Evolutionary conservation across 2,888 invertebrate species (phyloP), one percentile per base, ranked within the genome.

Genomic region (Nomada fucata): DNA sequence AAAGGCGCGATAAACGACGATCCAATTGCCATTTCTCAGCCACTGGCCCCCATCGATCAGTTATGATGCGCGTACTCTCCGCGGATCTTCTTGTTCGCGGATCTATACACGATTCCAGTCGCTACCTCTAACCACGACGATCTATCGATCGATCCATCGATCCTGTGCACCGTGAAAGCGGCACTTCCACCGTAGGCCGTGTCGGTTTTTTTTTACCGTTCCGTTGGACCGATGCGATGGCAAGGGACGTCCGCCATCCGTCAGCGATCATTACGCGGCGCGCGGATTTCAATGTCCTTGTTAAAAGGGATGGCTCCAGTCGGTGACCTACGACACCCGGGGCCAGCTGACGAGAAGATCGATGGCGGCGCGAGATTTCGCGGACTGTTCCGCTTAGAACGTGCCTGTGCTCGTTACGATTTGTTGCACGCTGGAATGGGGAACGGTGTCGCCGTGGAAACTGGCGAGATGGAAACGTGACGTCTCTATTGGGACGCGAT

Each of bases 181-280:
- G 18, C 55, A 52, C 53, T 55, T n/a, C 26, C 50, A 44, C 50
- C 59, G 11, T n/a, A 53, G 69, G 42, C n/a, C n/a, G 69, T 67
- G 72, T 76, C 15, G 65, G 64, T 75, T 76, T 75, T 76, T 76
- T 68, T 53, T 52, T 23, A 23, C 71, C 42, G 63, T 60, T 60
- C 5, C 63, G 44, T 47, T 55, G 50, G 20, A 53, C 23, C 59
- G 18, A 23, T 10, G 44, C n/a, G 26, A n/a, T 26, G n/a, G 50
- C 5, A 18, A 65, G 72, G 76, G 80, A 78, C 75, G 82, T 80
- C 70, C 79, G 84, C 86, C 82, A 89, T 90, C 86, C 86, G 89
- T 90, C 90, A 90, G 72, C 84, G 88, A 87, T 90, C 89, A 90
- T 90, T 90, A 90, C 85, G 86, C 70, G 79, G 65, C 71, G 68